These are phyloP conservation scores for Stegastes partitus DNA, from an alignment of 2,113 vertebrate genomes.

Conservation along the genomic window DNA sequence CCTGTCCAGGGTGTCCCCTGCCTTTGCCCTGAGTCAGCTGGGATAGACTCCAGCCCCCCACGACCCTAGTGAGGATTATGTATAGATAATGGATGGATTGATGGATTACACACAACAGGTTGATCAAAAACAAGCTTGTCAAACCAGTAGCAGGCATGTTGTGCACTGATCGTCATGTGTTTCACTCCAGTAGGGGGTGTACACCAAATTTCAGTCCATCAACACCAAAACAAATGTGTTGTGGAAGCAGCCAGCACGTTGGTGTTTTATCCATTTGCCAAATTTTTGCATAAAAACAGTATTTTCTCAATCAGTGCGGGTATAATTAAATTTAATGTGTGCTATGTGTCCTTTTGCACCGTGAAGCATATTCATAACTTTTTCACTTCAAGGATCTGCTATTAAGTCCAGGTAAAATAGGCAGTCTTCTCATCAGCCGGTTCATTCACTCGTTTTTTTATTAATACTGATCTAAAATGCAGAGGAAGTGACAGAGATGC, in stretches of 20 bases:
- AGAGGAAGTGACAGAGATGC: slow-evolving; percentile 18
- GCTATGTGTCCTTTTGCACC: slow-evolving; percentile 16
- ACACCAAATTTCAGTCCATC: slow-evolving; percentile 22
- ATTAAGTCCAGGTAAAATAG: slow-evolving; percentile 13
- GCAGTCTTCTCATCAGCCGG: background rate
- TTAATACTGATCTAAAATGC: slow-evolving; percentile 37
- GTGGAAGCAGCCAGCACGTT: slow-evolving; percentile 42
- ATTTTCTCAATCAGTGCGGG: slow-evolving; percentile 50
- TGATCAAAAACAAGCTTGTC: slow-evolving; percentile 18
- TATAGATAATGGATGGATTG: too few species aligned
- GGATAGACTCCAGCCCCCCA: too few species aligned
- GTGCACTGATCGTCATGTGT: slow-evolving; percentile 9
- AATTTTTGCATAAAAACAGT: slow-evolving; percentile 43
- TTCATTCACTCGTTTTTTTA: slow-evolving; percentile 6
- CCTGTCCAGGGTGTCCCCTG: too few species aligned
- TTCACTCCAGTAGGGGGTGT: slow-evolving; percentile 19
- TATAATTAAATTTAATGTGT: slow-evolving; percentile 39
- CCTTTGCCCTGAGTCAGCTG: too few species aligned
- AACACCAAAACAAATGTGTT: slow-evolving; percentile 27
- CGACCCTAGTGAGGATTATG: too few species aligned
- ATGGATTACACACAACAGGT: background rate
- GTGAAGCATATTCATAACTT: slow-evolving; percentile 3
- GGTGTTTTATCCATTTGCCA: slow-evolving; percentile 45
- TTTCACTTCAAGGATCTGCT: slow-evolving; percentile 14
- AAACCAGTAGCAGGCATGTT: background rate